Percentiles rank a stretch among this genome's conserved stretches.
phyloP scores from a whole-genome alignment of 1,140 invertebrate genomes.

The Augochlora pura region DNA sequence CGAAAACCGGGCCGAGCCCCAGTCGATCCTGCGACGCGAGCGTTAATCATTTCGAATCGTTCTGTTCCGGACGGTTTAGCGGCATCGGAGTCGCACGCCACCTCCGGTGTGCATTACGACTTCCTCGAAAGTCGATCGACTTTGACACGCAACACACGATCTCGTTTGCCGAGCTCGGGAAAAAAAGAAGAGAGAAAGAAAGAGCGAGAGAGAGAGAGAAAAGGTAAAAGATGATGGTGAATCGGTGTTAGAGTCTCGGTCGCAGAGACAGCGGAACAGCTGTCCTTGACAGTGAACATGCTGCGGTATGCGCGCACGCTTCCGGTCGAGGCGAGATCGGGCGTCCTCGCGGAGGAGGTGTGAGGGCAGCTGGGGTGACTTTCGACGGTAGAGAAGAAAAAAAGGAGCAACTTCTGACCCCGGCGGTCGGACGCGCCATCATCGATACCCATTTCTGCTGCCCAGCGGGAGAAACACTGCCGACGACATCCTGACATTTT shows the following conservation, averaged over 20 bases:
- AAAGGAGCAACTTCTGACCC: conserved; percentile 28
- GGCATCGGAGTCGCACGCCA: neutral
- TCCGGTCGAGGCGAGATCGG: conserved; percentile 55
- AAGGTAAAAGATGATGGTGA: neutral
- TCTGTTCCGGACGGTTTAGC: conserved; percentile 13
- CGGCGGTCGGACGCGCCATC: conserved; percentile 7
- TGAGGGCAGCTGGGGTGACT: conserved; percentile 54
- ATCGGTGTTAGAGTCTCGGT: conserved; percentile 37
- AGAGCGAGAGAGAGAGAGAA: neutral
- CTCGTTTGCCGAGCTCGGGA: too few species aligned
- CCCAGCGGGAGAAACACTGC: conserved; percentile 33
- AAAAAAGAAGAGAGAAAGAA: neutral
- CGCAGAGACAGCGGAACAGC: conserved; percentile 50
- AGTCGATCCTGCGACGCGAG: too few species aligned
- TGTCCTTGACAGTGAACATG: conserved; percentile 64
- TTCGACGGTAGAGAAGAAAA: conserved; percentile 19
- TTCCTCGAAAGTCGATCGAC: conserved; percentile 53
- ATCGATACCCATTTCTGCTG: conserved; percentile 43
- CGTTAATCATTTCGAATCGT: conserved; percentile 25
- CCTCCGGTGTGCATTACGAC: conserved; percentile 42
- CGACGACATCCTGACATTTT: conserved; percentile 48
- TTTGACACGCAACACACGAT: conserved; percentile 44
- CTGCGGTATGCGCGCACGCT: conserved; percentile 46
- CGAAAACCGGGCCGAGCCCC: too few species aligned
- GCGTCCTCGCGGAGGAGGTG: conserved; percentile 23